phyloP scores from a whole-genome alignment of 2,113 vertebrate species.

The Cercocebus atys region DNA sequence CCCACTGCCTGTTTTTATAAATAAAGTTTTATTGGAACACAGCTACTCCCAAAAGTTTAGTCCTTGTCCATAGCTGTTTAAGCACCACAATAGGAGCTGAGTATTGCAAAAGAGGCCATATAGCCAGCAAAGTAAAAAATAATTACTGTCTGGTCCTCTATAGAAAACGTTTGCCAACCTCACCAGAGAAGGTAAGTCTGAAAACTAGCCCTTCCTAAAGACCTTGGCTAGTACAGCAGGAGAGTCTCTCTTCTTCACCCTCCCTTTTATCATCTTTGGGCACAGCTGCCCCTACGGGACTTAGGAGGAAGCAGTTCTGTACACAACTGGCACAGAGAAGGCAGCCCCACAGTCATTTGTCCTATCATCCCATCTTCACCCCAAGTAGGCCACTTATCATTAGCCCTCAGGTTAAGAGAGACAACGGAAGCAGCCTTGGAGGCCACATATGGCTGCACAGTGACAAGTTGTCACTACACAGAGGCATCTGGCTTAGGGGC shows the following conservation, averaged over 20 bases:
- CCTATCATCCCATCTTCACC: neutral
- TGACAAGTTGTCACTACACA: neutral
- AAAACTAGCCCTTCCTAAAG: neutral
- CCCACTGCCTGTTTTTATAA: neutral
- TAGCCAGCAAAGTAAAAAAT: neutral
- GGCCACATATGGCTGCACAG: accelerated
- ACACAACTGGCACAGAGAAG: neutral
- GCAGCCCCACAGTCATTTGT: accelerated
- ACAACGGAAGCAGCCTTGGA: accelerated
- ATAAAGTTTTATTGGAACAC: neutral
- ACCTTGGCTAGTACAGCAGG: neutral
- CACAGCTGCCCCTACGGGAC: too few relatives aligned
- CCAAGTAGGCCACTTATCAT: neutral
- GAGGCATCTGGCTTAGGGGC: neutral
- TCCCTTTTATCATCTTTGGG: neutral
- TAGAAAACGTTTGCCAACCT: neutral
- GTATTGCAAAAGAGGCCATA: accelerated
- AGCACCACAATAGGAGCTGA: neutral
- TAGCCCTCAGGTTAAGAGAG: neutral
- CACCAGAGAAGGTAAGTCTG: too few relatives aligned
- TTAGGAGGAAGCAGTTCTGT: neutral
- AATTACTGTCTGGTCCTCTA: neutral
- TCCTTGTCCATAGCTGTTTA: too few relatives aligned
- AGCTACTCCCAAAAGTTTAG: accelerated
- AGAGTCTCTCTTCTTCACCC: too few relatives aligned